These are phyloP conservation scores for Iselma pallidipennis DNA, from an alignment of 2,888 invertebrate species.

Conservation along the genomic window DNA sequence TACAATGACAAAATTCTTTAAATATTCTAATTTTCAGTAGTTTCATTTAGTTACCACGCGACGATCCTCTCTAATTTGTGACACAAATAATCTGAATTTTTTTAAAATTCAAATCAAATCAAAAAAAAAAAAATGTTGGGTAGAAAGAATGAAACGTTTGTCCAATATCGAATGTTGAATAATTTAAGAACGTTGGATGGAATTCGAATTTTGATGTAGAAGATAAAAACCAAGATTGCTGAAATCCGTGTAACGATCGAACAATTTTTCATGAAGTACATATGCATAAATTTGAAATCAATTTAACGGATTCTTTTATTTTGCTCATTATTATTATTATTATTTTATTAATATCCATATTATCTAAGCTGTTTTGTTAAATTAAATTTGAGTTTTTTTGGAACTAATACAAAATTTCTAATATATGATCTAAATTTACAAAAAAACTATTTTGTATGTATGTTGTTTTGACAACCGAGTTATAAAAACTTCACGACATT, in stretches of 20 bases:
- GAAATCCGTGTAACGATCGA: neutral
- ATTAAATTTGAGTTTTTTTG: too few relatives aligned
- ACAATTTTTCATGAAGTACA: neutral
- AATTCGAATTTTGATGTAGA: neutral
- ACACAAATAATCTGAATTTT: neutral
- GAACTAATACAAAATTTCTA: too few relatives aligned
- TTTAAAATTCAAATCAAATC: neutral
- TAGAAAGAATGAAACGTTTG: neutral
- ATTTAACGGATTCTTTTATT: too few relatives aligned
- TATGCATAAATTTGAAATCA: neutral
- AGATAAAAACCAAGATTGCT: neutral
- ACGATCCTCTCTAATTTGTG: neutral
- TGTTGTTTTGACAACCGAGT: neutral
- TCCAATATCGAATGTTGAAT: neutral
- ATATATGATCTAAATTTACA: too few relatives aligned
- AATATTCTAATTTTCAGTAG: neutral
- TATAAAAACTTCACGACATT: neutral
- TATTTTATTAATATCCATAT: too few relatives aligned
- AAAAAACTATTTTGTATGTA: too few relatives aligned
- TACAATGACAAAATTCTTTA: too few relatives aligned
- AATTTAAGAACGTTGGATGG: neutral
- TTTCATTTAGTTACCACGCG: too few relatives aligned
- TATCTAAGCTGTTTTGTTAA: too few relatives aligned
- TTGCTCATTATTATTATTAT: too few relatives aligned
- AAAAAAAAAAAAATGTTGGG: neutral